A percentile compares a stretch with the other conserved stretches of the same genome.
Evolutionary conservation across 1,140 invertebrate genomes (phyloP).

Genomic region (Matsumurasca onukii): DNA sequence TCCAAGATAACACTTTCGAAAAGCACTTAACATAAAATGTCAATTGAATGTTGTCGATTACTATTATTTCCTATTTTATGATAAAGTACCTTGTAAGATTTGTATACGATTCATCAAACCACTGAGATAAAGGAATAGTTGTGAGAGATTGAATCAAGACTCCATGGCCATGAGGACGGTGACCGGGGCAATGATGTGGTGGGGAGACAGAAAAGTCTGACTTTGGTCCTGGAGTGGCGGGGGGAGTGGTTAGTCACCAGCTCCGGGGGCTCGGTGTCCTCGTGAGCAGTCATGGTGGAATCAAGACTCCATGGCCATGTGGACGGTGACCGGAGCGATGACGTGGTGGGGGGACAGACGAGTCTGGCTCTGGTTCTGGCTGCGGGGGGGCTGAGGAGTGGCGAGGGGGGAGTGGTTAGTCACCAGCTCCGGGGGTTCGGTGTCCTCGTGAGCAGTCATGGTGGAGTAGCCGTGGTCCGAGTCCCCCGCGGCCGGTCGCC

Average conservation of each 20-base stretch:
- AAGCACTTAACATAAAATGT: no score
- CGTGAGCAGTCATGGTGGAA: conserved; percentile 92
- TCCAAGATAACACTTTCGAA: no score
- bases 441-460: conserved; percentile 91
- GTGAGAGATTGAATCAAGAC: no score
- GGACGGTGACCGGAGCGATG: conserved; percentile 84
- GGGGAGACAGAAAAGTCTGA: conserved; percentile 47
- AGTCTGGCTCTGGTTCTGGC: conserved; percentile 49
- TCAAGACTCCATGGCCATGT: conserved; percentile 56
- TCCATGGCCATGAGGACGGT: conserved; percentile 69
- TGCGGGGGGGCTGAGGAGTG: conserved; percentile 50
- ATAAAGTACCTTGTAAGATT: no score
- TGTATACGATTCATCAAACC: no score
- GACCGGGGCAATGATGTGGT: conserved; percentile 80
- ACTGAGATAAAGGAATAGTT: no score
- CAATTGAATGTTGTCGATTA: no score
- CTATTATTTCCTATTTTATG: no score
- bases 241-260: conserved; percentile 51
- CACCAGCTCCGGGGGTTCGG: conserved; percentile 70
- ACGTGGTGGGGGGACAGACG: conserved; percentile 61
- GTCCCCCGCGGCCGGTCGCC: conserved; percentile 76
- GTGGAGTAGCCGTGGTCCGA: conserved; percentile 95
- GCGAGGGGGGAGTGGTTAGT: conserved; percentile 53
- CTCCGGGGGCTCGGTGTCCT: conserved; percentile 79
- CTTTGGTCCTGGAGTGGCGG: conserved; percentile 50